These are phyloP conservation scores for Trissolcus japonicus DNA, from an alignment of 2,888 invertebrate species.

Conservation along the genomic window DNA sequence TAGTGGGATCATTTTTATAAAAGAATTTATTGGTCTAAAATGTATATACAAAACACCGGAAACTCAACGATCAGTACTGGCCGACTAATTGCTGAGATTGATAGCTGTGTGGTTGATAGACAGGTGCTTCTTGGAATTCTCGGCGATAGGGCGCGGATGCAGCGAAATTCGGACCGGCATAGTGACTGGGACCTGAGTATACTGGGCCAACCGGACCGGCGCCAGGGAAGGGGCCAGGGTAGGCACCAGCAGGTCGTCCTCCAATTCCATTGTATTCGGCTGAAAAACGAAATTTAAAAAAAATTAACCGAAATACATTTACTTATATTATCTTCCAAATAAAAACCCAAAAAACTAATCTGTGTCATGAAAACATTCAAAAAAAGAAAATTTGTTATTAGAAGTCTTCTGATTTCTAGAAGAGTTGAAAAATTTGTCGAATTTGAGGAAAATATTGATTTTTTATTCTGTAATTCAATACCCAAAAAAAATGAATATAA, in stretches of 20 bases:
- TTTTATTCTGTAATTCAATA: too few species aligned
- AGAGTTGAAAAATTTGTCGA: too few species aligned
- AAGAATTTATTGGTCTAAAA: constrained; percentile 75
- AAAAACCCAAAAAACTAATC: too few species aligned
- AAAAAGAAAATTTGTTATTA: too few species aligned
- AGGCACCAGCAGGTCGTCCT: constrained; percentile 54
- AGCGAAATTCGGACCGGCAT: constrained; percentile 49
- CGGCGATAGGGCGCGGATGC: constrained; percentile 59
- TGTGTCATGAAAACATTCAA: too few species aligned
- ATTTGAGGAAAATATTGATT: too few species aligned
- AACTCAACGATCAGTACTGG: constrained; percentile 60
- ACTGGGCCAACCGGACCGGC: constrained; percentile 50
- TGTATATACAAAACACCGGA: constrained; percentile 70
- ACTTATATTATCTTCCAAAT: too few species aligned
- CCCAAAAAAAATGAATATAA: too few species aligned
- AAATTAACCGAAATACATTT: too few species aligned
- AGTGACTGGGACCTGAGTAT: constrained; percentile 53
- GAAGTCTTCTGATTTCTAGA: too few species aligned
- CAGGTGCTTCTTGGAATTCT: constrained; percentile 60
- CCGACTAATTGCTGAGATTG: constrained; percentile 67
- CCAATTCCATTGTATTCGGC: constrained; percentile 62
- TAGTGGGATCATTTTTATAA: constrained; percentile 58
- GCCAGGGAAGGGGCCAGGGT: constrained; percentile 59
- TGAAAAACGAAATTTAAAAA: too few species aligned
- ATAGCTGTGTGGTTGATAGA: constrained; percentile 68